Evolutionary conservation across 2,113 vertebrate genomes (phyloP).

Genomic region (Okapia johnstoni): DNA sequence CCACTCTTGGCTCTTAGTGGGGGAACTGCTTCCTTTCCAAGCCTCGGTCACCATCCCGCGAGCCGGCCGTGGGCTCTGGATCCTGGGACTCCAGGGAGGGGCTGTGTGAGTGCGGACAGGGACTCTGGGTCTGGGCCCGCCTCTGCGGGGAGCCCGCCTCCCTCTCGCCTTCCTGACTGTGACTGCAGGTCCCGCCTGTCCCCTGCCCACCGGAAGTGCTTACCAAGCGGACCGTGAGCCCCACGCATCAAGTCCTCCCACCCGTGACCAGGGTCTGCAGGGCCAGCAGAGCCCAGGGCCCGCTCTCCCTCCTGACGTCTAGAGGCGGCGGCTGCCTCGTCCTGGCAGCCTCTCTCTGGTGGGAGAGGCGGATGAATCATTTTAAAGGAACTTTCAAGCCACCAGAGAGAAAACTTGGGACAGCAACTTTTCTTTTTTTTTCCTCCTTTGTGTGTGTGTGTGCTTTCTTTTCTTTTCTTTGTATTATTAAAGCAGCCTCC

Average conservation of each 20-base stretch:
- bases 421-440: background rate
- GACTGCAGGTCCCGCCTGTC: background rate
- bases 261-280: background rate
- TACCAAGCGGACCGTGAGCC: background rate
- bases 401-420: background rate
- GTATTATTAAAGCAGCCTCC: too few species aligned
- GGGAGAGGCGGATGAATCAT: background rate
- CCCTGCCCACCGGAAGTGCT: background rate
- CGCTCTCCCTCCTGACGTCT: background rate
- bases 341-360: background rate
- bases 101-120: background rate
- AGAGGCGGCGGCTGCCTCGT: background rate
- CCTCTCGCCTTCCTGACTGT: background rate
- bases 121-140: background rate
- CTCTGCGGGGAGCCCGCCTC: background rate
- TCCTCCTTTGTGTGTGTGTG: too few species aligned
- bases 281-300: background rate
- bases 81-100: background rate
- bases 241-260: background rate
- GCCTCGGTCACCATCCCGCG: rapidly evolving
- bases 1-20: background rate
- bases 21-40: background rate
- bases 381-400: background rate
- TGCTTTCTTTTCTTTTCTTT: too few species aligned
- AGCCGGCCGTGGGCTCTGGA: background rate